Evolutionary conservation across 2,113 vertebrate species (phyloP).

Genomic region (Pipra filicauda): DNA sequence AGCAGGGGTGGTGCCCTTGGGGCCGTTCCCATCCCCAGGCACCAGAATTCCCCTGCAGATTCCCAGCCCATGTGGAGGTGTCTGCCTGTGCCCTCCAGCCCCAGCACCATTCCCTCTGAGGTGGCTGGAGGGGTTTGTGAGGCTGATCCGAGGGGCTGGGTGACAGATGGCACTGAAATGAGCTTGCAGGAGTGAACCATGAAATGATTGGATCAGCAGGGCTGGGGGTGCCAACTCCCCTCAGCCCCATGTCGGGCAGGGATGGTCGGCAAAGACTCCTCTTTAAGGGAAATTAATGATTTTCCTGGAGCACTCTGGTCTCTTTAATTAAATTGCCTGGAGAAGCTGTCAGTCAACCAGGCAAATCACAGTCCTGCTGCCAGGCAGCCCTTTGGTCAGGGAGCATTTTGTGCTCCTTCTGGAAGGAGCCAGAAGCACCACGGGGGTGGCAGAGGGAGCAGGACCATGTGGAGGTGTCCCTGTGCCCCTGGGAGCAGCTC

Average conservation of each 20-base stretch:
- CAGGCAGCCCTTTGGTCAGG: not conserved
- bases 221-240: not conserved
- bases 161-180: not conserved
- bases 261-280: not conserved
- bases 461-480: not conserved
- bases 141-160: not conserved
- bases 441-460: fast-evolving
- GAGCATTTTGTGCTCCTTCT: not conserved
- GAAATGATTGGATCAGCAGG: not conserved
- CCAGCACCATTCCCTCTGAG: not conserved
- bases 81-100: not conserved
- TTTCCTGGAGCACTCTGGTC: not conserved
- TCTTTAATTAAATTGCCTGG: slow-evolving; percentile 9
- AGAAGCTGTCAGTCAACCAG: not conserved
- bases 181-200: not conserved
- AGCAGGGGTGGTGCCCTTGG: fast-evolving
- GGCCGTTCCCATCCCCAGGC: not conserved
- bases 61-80: fast-evolving
- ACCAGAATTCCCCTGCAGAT: not conserved
- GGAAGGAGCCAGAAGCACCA: not conserved
- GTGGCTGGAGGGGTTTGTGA: not conserved
- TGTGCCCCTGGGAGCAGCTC: not conserved
- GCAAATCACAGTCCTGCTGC: not conserved
- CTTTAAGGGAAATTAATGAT: not conserved
- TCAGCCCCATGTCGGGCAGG: not conserved